Evolutionary conservation across 37 sponge, comb jelly and placozoan genomes (phyloP), one percentile per base, ranked within the genome.

Genomic region (Lycopodina hypogea): DNA sequence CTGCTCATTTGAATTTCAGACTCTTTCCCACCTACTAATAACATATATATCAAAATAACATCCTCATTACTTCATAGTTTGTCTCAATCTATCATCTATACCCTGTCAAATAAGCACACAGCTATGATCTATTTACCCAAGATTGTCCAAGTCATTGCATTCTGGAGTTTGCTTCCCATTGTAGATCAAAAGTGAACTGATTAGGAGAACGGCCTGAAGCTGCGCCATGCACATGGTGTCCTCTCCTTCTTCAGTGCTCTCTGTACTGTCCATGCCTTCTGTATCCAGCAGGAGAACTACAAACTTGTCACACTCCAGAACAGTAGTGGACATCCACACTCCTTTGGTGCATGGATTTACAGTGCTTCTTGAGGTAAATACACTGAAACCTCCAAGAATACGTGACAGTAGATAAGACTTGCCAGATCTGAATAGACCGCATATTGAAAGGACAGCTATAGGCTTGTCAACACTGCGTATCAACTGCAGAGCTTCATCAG

Each of bases 361-460:
- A 1, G 73, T 82, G 82, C 73, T 74, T 3, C 82, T 74, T 33
- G 73, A 11, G 23, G 35, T 22, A 50, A 82, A 82, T 48, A 66
- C 74, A 28, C 57, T 55, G 28, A 51, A 30, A 15, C 29, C 33
- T 4, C 82, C 82, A 1, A 82, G 82, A 33, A 73, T 12, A 0
- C 82, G 74, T 22, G 82, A 82, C 14, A 82, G 60, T 17, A 82
- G 38, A 56, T 82, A 82, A 0, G 82, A 82, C 74, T 82, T 82
- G 36, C 82, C 82, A 51, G 82, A 37, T 38, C 82, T 62, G 51
- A 18, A 77, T 33, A 74, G 82, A 34, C 82, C 82, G 57, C 82
- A 82, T 15, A 82, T 51, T 34, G 82, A 61, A 22, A 82, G 67
- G 35, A 82, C n/a, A 1, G 82, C 74, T 23, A 82, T 39, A 7